Conservation (phyloP, 2,797 vertebrate genomes). For the Lacerta bilineata region DNA sequence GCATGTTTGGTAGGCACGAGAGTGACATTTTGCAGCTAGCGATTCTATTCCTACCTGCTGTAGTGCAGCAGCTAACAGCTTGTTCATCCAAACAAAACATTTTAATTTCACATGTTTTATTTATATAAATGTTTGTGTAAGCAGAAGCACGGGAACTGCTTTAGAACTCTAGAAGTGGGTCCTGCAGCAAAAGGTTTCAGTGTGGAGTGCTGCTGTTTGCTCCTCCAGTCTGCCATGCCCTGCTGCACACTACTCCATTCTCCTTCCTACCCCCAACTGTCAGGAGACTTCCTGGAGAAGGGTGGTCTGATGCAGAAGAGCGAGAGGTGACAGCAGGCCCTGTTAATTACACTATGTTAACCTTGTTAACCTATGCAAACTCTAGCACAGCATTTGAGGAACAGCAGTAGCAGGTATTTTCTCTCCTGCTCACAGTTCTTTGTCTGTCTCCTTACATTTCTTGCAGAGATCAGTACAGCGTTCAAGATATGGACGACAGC, state of each 20-base stretch:
- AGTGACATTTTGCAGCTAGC: not conserved
- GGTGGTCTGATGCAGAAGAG: too few relatives aligned
- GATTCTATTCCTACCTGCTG: too few relatives aligned
- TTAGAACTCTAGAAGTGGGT: not conserved
- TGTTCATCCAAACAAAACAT: not conserved
- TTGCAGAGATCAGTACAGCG: slow-evolving; percentile 60
- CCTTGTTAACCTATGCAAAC: not conserved
- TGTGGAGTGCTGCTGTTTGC: not conserved
- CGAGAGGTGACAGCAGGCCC: too few relatives aligned
- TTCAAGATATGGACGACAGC: slow-evolving; percentile 76
- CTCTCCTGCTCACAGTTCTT: not conserved
- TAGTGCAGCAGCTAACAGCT: not conserved
- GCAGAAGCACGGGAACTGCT: not conserved
- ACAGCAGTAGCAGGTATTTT: not conserved
- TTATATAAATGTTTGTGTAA: not conserved
- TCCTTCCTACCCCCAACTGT: too few relatives aligned
- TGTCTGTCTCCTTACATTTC: not conserved
- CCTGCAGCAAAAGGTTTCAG: not conserved
- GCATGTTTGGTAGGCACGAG: not conserved
- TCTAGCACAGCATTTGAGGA: not conserved
- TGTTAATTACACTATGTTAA: not conserved
- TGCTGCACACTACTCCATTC: too few relatives aligned
- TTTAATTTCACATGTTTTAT: not conserved
- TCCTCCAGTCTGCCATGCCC: too few relatives aligned
- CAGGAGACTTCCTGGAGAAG: too few relatives aligned